Conservation (phyloP, 2,113 vertebrate species). For the Epinephelus lanceolatus region DNA sequence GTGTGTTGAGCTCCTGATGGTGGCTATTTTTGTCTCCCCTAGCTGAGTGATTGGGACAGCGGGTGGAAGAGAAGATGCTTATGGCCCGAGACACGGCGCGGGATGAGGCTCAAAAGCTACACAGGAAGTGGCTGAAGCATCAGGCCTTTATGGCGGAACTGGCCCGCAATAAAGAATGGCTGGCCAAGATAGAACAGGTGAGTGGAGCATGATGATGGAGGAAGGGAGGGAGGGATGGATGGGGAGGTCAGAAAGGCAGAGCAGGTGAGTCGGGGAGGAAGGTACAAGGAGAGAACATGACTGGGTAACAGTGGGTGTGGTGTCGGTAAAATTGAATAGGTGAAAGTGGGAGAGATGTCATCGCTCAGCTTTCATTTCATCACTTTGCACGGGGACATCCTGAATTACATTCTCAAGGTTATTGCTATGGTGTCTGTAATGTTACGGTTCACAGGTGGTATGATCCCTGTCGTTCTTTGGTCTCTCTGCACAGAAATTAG, state of each 20-base stretch:
- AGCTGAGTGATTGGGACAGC: slow-evolving; percentile 90
- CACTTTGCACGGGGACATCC: slow-evolving; percentile 65
- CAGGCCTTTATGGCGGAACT: slow-evolving; percentile 96
- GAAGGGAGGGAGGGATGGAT: slow-evolving; percentile 19
- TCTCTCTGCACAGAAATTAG: slow-evolving; percentile 16
- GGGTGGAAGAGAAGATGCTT: slow-evolving; percentile 91
- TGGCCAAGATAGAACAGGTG: slow-evolving; percentile 95
- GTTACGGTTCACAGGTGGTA: slow-evolving; percentile 56
- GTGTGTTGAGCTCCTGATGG: slow-evolving; percentile 81
- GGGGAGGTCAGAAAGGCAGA: slow-evolving; percentile 55
- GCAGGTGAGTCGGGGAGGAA: slow-evolving; percentile 40
- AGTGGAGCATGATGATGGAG: slow-evolving; percentile 67
- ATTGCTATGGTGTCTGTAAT: slow-evolving; percentile 54
- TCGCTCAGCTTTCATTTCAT: slow-evolving; percentile 64
- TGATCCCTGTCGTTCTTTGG: slow-evolving; percentile 14
- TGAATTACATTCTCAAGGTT: slow-evolving; percentile 80
- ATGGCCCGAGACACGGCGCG: slow-evolving; percentile 94
- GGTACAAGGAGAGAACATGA: slow-evolving; percentile 40
- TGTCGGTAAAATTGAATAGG: slow-evolving; percentile 42
- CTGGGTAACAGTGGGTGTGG: slow-evolving; percentile 66
- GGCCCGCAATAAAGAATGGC: slow-evolving; percentile 95
- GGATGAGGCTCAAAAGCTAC: slow-evolving; percentile 95
- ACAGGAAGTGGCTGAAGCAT: slow-evolving; percentile 97
- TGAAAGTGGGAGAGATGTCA: slow-evolving; percentile 66
- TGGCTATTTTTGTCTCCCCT: slow-evolving; percentile 82